Base-by-base conservation (phyloP, 2,113 vertebrate genomes). In the Scopus umbretta region DNA sequence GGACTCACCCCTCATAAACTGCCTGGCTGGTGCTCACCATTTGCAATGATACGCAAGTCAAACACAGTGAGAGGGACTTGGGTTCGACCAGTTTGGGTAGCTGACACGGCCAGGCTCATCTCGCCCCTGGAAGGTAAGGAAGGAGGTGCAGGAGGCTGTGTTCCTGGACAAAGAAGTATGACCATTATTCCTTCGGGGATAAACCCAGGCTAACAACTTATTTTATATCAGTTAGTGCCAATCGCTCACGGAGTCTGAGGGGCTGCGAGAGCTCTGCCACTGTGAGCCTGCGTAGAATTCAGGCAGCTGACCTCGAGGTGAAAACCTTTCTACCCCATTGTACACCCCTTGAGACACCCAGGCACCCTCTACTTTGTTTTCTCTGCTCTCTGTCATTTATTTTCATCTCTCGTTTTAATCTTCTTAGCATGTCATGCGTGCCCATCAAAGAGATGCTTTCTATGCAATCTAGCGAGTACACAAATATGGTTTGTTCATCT, bases 401-500 rank as follows among this genome's bases (percentile, higher is more conserved):
- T 97, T 85, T 87, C 73, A 53, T 90, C 80, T 72, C 78, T 80
- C 1, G 0, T 83, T 95, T 97, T 93, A 88, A 90, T 95, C 93
- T 93, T 50, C 78, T 94, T 80, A 88, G 75, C 38, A 15, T 21
- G 67, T 45, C 66, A 12, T n/a, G 19, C 42, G 42, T 50, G 59
- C 36, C 55, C 7, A 7, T 82, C 71, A 50, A 61, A 68, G 87
- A 55, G 47, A 27, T 42, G 42, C 21, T 66, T 88, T 83, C 84
- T 70, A 36, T 1, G 5, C 43, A 14, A 7, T 61, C 38, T 47
- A 50, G 61, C 18, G 30, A 87, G 61, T 25, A 27, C 3, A 2
- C 40, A 66, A 43, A 52, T 45, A 11, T 2, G 7, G 34, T 82
- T 80, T 65, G 52, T 75, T 92, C 40, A 0, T 72, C 67, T 66